Evolutionary conservation across 2,113 vertebrate species (phyloP).

Genomic region (Manacus vitellinus): DNA sequence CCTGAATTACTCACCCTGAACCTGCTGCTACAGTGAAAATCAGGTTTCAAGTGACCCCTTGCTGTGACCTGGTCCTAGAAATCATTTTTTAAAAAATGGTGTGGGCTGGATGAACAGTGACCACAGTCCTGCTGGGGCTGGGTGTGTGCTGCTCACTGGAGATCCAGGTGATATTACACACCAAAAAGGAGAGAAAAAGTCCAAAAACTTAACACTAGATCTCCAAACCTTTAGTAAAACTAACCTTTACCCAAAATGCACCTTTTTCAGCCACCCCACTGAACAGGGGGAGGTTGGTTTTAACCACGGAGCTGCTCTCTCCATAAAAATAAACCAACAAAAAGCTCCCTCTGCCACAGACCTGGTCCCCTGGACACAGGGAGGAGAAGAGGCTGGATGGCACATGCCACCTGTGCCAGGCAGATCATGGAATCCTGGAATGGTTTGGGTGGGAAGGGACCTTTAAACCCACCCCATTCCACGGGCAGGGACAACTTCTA

Average conservation of each 20-base stretch:
- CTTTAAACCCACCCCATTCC: neutral
- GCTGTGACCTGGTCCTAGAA: neutral
- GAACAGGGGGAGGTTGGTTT: neutral
- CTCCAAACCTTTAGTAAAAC: neutral
- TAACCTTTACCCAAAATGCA: accelerated
- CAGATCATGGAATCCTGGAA: neutral
- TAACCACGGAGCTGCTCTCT: accelerated
- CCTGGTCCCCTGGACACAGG: accelerated
- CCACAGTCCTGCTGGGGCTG: accelerated
- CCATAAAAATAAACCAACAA: neutral
- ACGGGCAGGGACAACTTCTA: neutral
- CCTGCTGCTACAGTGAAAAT: neutral
- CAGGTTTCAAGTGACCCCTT: accelerated
- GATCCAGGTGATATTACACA: accelerated
- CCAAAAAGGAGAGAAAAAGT: neutral
- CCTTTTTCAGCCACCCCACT: neutral
- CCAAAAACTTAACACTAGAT: neutral
- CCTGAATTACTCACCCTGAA: accelerated
- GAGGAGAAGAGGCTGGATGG: neutral
- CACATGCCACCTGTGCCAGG: neutral
- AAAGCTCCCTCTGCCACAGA: neutral
- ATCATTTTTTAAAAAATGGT: accelerated
- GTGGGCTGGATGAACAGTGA: neutral
- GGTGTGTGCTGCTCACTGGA: accelerated
- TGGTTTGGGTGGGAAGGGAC: neutral